A percentile compares a stretch with the other conserved stretches of the same genome.
Conservation (phyloP, 2,797 vertebrate genomes). For the Zenarchopterus dispar region DNA sequence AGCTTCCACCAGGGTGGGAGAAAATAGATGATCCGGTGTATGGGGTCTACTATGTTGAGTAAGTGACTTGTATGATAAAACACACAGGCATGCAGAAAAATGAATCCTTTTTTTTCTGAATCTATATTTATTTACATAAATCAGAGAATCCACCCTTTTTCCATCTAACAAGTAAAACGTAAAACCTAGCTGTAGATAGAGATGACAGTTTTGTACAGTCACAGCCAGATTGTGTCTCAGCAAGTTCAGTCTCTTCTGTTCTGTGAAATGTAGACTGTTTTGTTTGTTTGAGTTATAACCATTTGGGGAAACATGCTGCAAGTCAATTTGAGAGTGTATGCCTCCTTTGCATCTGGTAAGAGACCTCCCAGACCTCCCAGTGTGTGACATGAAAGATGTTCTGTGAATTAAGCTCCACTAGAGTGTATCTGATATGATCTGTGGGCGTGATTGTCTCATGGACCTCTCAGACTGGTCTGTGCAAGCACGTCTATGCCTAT, state of each 20-base stretch:
- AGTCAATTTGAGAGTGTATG: neutral
- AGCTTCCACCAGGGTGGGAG: constrained; percentile 98
- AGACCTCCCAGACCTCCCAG: constrained; percentile 2
- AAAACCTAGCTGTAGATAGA: constrained; percentile 29
- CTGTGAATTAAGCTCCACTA: constrained; percentile 26
- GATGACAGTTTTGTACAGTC: constrained; percentile 11
- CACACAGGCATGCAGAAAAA: neutral
- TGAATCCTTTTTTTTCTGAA: too few species aligned
- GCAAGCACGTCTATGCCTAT: constrained; percentile 5
- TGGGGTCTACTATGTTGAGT: constrained; percentile 99
- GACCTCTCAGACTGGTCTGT: constrained; percentile 5
- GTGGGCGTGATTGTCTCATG: constrained; percentile 17
- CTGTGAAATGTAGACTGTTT: constrained; percentile 63
- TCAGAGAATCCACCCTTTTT: neutral
- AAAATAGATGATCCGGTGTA: constrained; percentile 99
- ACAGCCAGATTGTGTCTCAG: constrained; percentile 4
- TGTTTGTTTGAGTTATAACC: constrained; percentile 37
- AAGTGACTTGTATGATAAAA: constrained; percentile 77
- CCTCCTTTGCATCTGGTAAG: constrained; percentile 17
- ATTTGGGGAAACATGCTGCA: constrained; percentile 33
- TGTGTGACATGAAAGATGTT: constrained; percentile 14
- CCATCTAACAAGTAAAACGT: constrained; percentile 13
- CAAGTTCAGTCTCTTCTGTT: constrained; percentile 41
- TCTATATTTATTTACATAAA: neutral
- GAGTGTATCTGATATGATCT: constrained; percentile 32